Evolutionary conservation across 2,888 invertebrate species (phyloP).

Genomic region (Meganola albula): DNA sequence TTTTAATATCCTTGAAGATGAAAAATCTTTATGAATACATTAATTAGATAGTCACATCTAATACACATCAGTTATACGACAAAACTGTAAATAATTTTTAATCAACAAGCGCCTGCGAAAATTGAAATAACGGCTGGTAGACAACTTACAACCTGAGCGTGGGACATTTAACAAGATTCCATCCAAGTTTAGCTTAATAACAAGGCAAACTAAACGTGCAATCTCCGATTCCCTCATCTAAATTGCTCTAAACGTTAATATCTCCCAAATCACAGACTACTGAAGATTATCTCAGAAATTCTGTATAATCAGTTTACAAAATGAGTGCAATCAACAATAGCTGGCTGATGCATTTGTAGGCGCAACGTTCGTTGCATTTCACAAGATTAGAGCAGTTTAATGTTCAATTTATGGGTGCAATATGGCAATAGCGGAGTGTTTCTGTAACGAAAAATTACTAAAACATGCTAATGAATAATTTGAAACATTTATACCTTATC

Average conservation of each 20-base stretch:
- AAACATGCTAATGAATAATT: not conserved
- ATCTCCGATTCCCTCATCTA: slow-evolving; percentile 15
- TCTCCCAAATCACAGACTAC: slow-evolving; percentile 28
- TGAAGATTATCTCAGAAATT: slow-evolving; percentile 26
- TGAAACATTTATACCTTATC: too few relatives aligned
- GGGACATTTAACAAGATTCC: slow-evolving; percentile 1
- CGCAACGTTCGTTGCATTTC: slow-evolving; percentile 14
- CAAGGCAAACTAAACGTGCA: slow-evolving; percentile 1
- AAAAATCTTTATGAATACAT: too few relatives aligned
- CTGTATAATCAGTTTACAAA: slow-evolving; percentile 32
- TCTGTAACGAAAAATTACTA: slow-evolving; percentile 2
- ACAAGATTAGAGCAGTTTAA: slow-evolving; percentile 15
- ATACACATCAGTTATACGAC: too few relatives aligned
- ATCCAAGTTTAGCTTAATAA: not conserved
- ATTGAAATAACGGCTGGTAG: too few relatives aligned
- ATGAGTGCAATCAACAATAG: slow-evolving; percentile 27
- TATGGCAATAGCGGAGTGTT: slow-evolving; percentile 2
- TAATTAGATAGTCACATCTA: too few relatives aligned
- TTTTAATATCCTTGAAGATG: too few relatives aligned
- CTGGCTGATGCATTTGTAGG: slow-evolving; percentile 8
- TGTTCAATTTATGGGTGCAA: slow-evolving; percentile 10
- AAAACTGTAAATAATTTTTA: too few relatives aligned
- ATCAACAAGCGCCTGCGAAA: too few relatives aligned
- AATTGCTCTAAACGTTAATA: slow-evolving; percentile 23
- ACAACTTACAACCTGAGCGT: too few relatives aligned